Evolutionary conservation across 2,113 vertebrate species (phyloP).

Genomic region (Limanda limanda): DNA sequence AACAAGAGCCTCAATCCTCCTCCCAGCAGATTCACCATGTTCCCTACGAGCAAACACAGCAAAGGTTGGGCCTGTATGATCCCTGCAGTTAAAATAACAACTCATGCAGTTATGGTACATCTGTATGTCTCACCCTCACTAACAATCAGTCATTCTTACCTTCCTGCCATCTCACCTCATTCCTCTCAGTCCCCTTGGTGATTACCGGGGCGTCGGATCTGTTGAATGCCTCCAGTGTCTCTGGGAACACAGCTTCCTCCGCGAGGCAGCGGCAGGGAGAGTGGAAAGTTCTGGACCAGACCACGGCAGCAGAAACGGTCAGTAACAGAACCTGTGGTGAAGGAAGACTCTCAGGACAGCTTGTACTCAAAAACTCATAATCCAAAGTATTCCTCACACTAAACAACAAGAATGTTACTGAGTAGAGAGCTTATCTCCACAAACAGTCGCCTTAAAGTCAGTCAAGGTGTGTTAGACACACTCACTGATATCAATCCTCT

Average conservation of each 20-base stretch:
- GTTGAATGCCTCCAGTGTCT: slow-evolving; percentile 75
- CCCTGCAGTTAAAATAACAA: slow-evolving; percentile 22
- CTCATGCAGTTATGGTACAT: slow-evolving; percentile 22
- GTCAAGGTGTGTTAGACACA: too few relatives aligned
- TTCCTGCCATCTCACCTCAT: slow-evolving; percentile 62
- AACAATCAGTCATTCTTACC: slow-evolving; percentile 22
- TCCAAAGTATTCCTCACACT: too few relatives aligned
- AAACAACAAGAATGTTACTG: too few relatives aligned
- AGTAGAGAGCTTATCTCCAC: too few relatives aligned
- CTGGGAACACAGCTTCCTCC: slow-evolving; percentile 59
- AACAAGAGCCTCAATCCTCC: slow-evolving; percentile 47
- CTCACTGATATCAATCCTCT: too few relatives aligned
- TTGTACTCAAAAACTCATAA: too few relatives aligned
- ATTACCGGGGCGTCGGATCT: slow-evolving; percentile 80
- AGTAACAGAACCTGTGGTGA: slow-evolving; percentile 72
- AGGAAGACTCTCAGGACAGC: background rate
- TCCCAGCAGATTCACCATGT: slow-evolving; percentile 39
- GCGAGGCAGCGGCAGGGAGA: slow-evolving; percentile 80
- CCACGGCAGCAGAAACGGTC: slow-evolving; percentile 84
- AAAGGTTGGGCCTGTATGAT: slow-evolving; percentile 58
- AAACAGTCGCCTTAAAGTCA: too few relatives aligned
- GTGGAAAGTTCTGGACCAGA: slow-evolving; percentile 84
- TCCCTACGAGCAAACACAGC: slow-evolving; percentile 46
- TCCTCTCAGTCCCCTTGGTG: slow-evolving; percentile 81
- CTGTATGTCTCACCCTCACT: slow-evolving; percentile 11